Base-by-base conservation (phyloP, 92 coral and sea anemone genomes). In the Palythoa heliodiscus region DNA sequence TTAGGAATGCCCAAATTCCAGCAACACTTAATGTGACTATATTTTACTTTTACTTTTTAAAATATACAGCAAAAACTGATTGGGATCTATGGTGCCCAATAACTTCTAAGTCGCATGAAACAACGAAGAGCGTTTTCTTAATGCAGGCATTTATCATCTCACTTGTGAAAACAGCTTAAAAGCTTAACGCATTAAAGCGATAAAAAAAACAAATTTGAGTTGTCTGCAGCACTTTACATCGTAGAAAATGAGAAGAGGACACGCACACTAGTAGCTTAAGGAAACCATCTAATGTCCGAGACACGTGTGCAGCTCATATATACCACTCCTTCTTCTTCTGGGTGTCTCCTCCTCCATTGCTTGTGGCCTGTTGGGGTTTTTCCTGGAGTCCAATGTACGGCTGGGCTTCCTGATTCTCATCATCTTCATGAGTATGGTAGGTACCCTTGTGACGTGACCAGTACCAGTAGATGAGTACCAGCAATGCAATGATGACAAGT, bases 391-490 rank as follows among this genome's bases (percentile, higher is more conserved):
- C 92, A 7, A 94, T 94, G 91, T 86, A 94, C 4, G 98, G 98
- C 11, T 92, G 93, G 11, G 83, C 38, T 17, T 82, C 68, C 64
- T 92, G 91, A 4, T 43, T 84, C 7, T 87, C 95, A 13, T 94
- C 98, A 40, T 94, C 98, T 73, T 94, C 98, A 37, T 94, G 95
- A 15, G 98, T 94, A 74, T 94, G 98, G 69, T 94, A 94, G 60
- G 91, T 93, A n/a, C 98, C 98, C 95, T 94, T 94, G 47, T 92
- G 95, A 9, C 95, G 92, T 2, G 98, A 89, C 90, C 95, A 94
- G 85, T 94, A 94, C 92, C 95, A 94, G 91, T 94, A 94, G 77
- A 94, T 88, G 14, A 87, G 88, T 24, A 90, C 89, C n/a, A 88
- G 70, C 73, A 92, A 79, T 3, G 90, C 95, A 22, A 91, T 77